Base-by-base conservation (phyloP, 2,113 vertebrate species). In the Neopipo cinnamomea region DNA sequence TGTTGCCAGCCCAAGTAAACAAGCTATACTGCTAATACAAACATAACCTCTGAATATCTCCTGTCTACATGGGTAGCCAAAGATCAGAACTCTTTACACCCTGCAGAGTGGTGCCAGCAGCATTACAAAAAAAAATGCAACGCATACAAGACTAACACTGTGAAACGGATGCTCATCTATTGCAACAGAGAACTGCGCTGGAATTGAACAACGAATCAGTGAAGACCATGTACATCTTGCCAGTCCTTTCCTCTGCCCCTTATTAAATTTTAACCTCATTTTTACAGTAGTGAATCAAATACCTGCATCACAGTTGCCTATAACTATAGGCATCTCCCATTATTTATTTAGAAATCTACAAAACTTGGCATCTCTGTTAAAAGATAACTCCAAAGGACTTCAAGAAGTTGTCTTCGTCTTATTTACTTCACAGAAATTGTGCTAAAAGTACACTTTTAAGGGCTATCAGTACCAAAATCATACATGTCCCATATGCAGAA, bases 101-200 rank as follows among this genome's bases (percentile, higher is more conserved):
- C 17, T 28, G 53, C 58, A 25, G 61, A 59, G 44, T 2, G 14
- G 37, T 30, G 70, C 25, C 49, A 47, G 53, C 23, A 78, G 44
- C 46, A 23, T 35, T 62, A 6, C 49, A 42, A 59, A 76, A 19
- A n/a, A 9, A 76, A 86, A n/a, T 12, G 14, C n/a, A 63, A 25
- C 0, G 0, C 2, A 4, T 31, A 39, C 10, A 58, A n/a, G 47
- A 39, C 55, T 31, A 50, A 31, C 14, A 8, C 19, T 22, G 25
- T 39, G 18, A 70, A 70, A 55, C 0, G 81, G 14, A 47, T 28
- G 23, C 30, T 90, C 30, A 17, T 30, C 77, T 55, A 42, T 3
- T 30, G 39, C 63, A 53, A n/a, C 0, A 70, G 58, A 41, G 25
- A 59, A 21, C 18, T 52, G 37, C 8, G 42, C 46, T 28, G 65